These are phyloP conservation scores for Nothobranchius furzeri DNA, from an alignment of 2,113 vertebrate species.

Conservation along the genomic window DNA sequence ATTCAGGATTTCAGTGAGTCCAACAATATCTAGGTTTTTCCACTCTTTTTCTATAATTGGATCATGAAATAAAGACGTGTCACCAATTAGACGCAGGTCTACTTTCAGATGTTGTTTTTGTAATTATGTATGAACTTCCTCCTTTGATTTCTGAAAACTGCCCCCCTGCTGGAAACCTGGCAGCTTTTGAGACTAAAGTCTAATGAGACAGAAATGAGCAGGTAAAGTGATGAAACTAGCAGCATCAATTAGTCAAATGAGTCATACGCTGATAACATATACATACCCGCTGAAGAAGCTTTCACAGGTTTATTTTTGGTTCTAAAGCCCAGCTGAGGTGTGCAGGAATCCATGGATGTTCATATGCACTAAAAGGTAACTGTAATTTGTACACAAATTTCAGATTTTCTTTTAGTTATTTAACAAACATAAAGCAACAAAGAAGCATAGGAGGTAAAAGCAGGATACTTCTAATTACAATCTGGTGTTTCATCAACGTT, in stretches of 20 bases:
- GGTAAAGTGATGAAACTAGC: slow-evolving; percentile 19
- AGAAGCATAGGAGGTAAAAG: too few species aligned
- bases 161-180: background rate
- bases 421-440: background rate
- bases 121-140: background rate
- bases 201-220: slow-evolving; percentile 27
- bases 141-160: background rate
- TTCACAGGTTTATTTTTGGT: slow-evolving; percentile 5
- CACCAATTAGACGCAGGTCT: background rate
- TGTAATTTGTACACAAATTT: too few species aligned
- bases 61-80: background rate
- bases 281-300: background rate
- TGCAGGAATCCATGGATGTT: background rate
- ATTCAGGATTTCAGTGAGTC: background rate
- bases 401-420: too few species aligned
- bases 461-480: too few species aligned
- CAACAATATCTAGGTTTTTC: background rate
- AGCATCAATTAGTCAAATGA: slow-evolving; percentile 42
- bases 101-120: slow-evolving; percentile 4
- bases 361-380: background rate
- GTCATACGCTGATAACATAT: slow-evolving; percentile 21
- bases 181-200: slow-evolving; percentile 9
- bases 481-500: too few species aligned
- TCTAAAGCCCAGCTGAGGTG: slow-evolving; percentile 7
- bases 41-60: background rate